A percentile compares a stretch with the other conserved stretches of the same genome.
Evolutionary conservation across 2,113 vertebrate genomes (phyloP).

Genomic region (Thomomys bottae): DNA sequence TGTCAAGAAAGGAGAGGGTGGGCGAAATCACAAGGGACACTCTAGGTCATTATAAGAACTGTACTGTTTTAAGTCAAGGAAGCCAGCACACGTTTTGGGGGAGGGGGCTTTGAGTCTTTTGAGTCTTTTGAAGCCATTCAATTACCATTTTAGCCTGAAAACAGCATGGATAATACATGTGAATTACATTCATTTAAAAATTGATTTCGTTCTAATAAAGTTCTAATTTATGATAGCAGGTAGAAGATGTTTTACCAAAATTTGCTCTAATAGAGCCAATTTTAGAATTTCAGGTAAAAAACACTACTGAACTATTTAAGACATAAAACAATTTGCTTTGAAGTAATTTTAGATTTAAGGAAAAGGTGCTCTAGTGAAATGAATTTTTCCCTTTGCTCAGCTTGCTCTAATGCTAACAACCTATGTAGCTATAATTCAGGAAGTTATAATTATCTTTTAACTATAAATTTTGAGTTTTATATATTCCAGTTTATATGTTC

Average conservation of each 20-base stretch:
- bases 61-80: neutral
- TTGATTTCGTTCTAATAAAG: too few species aligned
- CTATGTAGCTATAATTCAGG: neutral
- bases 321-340: neutral
- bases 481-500: neutral
- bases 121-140: neutral
- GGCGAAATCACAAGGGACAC: neutral
- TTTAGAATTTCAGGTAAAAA: neutral
- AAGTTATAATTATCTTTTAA: neutral
- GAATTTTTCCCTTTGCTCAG: neutral
- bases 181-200: neutral
- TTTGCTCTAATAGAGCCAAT: neutral
- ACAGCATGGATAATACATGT: neutral
- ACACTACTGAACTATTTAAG: too few species aligned
- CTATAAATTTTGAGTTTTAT: neutral
- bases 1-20: neutral
- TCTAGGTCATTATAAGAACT: neutral
- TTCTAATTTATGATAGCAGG: neutral
- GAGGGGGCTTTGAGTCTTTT: neutral
- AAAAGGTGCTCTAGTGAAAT: neutral
- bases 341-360: constrained; percentile 16
- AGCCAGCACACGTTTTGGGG: neutral
- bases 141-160: neutral
- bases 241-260: neutral
- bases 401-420: neutral